Evolutionary conservation across 1,140 invertebrate genomes (phyloP).

Genomic region (Mamestra configurata): DNA sequence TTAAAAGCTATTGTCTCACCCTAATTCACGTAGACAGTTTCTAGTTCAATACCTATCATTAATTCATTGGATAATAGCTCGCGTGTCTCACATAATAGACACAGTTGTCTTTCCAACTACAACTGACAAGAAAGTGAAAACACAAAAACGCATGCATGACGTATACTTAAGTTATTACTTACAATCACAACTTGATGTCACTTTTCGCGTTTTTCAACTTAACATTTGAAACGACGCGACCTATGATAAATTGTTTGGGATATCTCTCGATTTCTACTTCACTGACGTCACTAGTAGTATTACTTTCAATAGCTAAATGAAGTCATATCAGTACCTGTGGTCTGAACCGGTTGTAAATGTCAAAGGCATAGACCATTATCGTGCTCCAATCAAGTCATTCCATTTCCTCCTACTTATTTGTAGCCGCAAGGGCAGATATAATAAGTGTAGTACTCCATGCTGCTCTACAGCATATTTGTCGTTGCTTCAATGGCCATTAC

Average conservation of each 20-base stretch:
- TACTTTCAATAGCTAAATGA: conserved; percentile 20
- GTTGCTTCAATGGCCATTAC: background rate
- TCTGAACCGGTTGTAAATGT: conserved; percentile 42
- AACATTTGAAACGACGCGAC: background rate
- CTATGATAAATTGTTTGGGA: conserved; percentile 9
- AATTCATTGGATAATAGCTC: conserved; percentile 26
- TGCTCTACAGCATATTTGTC: background rate
- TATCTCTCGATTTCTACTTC: conserved; percentile 19
- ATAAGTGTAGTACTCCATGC: background rate
- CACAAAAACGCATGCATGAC: conserved; percentile 26
- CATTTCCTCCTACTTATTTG: conserved; percentile 16
- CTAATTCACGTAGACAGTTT: conserved; percentile 16
- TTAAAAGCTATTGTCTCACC: background rate
- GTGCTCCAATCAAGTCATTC: conserved; percentile 5
- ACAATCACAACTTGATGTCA: conserved; percentile 10
- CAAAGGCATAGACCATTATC: conserved; percentile 35
- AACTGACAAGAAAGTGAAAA: conserved; percentile 43
- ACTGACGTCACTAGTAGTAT: background rate
- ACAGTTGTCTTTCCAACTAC: background rate
- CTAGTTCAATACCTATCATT: conserved; percentile 37
- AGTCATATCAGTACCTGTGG: background rate
- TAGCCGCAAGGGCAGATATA: conserved; percentile 32
- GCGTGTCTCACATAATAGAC: conserved; percentile 29
- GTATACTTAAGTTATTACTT: conserved; percentile 33
- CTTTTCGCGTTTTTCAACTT: conserved; percentile 26